Conservation (phyloP, 2,888 invertebrate species). For the Athripsodes cinereus region DNA sequence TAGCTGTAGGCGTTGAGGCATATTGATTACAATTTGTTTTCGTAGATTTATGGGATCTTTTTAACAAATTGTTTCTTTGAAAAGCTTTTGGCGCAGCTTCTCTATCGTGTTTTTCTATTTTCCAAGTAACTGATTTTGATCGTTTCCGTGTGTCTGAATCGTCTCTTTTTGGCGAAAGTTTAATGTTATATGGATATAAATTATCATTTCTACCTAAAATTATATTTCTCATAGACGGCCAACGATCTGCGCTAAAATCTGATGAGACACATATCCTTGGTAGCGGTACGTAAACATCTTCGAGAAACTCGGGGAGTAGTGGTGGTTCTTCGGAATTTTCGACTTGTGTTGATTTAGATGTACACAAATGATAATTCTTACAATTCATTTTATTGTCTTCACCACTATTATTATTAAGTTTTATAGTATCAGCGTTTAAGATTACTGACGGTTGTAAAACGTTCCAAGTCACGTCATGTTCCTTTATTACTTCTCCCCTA, state of each 20-base stretch:
- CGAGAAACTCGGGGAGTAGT: constrained; percentile 20
- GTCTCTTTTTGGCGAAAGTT: constrained; percentile 36
- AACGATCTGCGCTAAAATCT: constrained; percentile 12
- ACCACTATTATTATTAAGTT: constrained; percentile 27
- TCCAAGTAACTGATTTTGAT: constrained; percentile 25
- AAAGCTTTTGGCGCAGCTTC: not conserved
- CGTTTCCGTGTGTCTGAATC: constrained; percentile 1
- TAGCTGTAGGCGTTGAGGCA: not conserved
- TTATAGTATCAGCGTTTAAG: constrained; percentile 30
- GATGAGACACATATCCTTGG: constrained; percentile 22
- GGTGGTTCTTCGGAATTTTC: constrained; percentile 13
- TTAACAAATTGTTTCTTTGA: not conserved
- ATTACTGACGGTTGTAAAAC: constrained; percentile 13
- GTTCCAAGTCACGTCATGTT: constrained; percentile 21
- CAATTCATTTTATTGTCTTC: constrained; percentile 35
- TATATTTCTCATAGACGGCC: constrained; percentile 30
- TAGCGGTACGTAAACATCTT: constrained; percentile 23
- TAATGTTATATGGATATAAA: constrained; percentile 44
- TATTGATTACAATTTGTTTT: not conserved
- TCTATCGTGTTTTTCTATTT: not conserved
- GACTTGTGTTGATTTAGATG: not conserved
- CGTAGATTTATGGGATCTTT: not conserved
- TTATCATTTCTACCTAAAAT: constrained; percentile 41
- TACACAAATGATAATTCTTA: not conserved
- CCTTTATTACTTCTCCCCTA: constrained; percentile 13